phyloP scores from a whole-genome alignment of 2,797 vertebrate genomes.

The Novumbra hubbsi region DNA sequence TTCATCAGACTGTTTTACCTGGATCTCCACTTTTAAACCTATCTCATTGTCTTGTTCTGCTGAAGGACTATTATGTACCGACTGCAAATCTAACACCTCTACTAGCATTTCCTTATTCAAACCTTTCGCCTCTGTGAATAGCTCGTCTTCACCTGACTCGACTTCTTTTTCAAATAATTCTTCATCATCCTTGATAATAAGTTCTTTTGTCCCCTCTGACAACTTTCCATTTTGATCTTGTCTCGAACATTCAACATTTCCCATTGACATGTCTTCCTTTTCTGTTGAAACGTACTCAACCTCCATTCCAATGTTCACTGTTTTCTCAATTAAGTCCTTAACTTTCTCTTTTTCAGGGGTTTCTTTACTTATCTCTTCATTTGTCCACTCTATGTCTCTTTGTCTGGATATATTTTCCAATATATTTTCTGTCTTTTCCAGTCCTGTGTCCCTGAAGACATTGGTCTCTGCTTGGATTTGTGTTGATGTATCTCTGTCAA shows the following conservation, averaged over 20 bases:
- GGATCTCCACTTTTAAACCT: slow-evolving; percentile 20
- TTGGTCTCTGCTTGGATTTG: slow-evolving; percentile 33
- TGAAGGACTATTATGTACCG: slow-evolving; percentile 15
- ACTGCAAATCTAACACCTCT: slow-evolving; percentile 47
- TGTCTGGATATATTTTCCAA: slow-evolving; percentile 43
- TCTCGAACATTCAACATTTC: slow-evolving; percentile 46
- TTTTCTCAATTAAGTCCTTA: slow-evolving; percentile 47
- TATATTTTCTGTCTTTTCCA: background rate
- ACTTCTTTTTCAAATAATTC: slow-evolving; percentile 35
- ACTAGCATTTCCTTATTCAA: slow-evolving; percentile 48
- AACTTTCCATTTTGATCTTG: slow-evolving; percentile 46
- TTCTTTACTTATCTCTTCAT: slow-evolving; percentile 27
- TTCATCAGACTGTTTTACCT: background rate
- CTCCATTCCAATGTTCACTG: slow-evolving; percentile 42
- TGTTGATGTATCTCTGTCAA: slow-evolving; percentile 24
- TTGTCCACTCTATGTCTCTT: slow-evolving; percentile 44
- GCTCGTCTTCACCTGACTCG: slow-evolving; percentile 31
- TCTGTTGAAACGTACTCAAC: slow-evolving; percentile 32
- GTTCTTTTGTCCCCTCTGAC: slow-evolving; percentile 51
- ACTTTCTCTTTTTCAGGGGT: slow-evolving; percentile 51
- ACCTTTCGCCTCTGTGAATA: slow-evolving; percentile 50
- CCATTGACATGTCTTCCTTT: slow-evolving; percentile 55
- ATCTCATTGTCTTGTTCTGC: slow-evolving; percentile 4
- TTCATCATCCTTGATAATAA: slow-evolving; percentile 35
- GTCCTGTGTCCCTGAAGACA: background rate